Conservation (phyloP, 2,797 vertebrate genomes). For the Hoplostethus atlanticus region DNA sequence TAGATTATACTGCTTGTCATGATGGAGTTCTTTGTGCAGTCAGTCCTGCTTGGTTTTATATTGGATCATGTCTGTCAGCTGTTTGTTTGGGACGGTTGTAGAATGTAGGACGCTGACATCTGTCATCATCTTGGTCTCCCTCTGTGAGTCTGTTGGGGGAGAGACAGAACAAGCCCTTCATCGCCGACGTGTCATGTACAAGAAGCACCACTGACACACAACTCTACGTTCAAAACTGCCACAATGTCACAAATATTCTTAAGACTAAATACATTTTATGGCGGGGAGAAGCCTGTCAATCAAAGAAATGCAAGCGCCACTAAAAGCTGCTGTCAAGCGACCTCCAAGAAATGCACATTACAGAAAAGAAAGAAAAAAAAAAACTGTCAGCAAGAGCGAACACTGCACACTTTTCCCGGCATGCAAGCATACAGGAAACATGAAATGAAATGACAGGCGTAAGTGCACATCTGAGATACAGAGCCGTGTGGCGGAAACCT, state of each 20-base stretch:
- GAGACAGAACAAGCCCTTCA: conserved; percentile 74
- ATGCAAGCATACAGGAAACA: conserved; percentile 19
- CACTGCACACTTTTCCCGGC: neutral
- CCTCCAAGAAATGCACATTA: conserved; percentile 22
- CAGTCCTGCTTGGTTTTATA: conserved; percentile 58
- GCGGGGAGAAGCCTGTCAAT: conserved; percentile 42
- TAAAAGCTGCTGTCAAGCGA: conserved; percentile 53
- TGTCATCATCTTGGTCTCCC: conserved; percentile 78
- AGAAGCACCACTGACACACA: conserved; percentile 49
- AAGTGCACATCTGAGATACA: conserved; percentile 40
- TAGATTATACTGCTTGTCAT: neutral
- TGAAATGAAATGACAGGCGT: conserved; percentile 29
- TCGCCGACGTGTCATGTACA: conserved; percentile 65
- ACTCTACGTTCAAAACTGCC: conserved; percentile 56
- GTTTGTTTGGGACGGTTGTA: conserved; percentile 66
- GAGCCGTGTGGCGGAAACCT: conserved; percentile 17
- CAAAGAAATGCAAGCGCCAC: conserved; percentile 22
- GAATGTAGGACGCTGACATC: conserved; percentile 65
- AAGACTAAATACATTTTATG: conserved; percentile 52
- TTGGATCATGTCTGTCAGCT: conserved; percentile 71
- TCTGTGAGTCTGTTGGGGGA: conserved; percentile 74
- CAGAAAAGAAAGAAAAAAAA: conserved; percentile 27
- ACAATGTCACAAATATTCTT: conserved; percentile 51
- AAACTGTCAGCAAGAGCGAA: conserved; percentile 24
- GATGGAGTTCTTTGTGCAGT: conserved; percentile 47